These are phyloP conservation scores for Donacobius atricapilla DNA, from an alignment of 2,113 vertebrate genomes.

Conservation along the genomic window DNA sequence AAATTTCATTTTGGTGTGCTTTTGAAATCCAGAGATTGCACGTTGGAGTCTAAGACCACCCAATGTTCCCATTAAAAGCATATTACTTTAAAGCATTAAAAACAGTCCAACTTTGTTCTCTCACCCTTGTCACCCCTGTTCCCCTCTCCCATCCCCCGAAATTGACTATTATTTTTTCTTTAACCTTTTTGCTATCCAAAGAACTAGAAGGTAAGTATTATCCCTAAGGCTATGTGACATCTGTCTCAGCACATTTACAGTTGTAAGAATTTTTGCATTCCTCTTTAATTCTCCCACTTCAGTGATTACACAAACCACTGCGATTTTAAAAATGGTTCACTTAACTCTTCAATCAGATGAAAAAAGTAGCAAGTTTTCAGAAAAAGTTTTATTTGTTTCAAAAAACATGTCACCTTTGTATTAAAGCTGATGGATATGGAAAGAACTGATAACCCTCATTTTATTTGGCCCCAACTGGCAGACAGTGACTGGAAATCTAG, in stretches of 20 bases:
- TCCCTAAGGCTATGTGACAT: neutral
- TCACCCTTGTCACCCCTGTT: accelerated
- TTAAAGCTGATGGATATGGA: neutral
- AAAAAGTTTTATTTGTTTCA: neutral
- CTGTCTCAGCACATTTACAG: neutral
- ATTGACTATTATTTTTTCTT: neutral
- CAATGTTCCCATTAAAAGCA: neutral
- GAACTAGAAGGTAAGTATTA: neutral
- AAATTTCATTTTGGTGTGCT: neutral
- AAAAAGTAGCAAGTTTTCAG: neutral
- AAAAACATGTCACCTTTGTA: neutral
- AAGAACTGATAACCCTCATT: neutral
- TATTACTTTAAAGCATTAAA: neutral
- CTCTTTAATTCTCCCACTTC: neutral
- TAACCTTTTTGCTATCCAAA: neutral
- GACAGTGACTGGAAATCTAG: neutral
- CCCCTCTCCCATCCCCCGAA: accelerated
- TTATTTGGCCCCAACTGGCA: neutral
- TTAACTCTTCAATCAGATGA: neutral
- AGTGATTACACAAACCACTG: neutral
- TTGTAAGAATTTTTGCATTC: neutral
- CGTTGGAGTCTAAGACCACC: neutral
- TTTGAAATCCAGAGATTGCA: neutral
- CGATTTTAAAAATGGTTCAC: neutral
- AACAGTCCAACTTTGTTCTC: neutral